Percentiles rank a stretch among this genome's conserved stretches.
Conservation (phyloP, 2,797 vertebrate genomes). For the Rhinella marina region DNA sequence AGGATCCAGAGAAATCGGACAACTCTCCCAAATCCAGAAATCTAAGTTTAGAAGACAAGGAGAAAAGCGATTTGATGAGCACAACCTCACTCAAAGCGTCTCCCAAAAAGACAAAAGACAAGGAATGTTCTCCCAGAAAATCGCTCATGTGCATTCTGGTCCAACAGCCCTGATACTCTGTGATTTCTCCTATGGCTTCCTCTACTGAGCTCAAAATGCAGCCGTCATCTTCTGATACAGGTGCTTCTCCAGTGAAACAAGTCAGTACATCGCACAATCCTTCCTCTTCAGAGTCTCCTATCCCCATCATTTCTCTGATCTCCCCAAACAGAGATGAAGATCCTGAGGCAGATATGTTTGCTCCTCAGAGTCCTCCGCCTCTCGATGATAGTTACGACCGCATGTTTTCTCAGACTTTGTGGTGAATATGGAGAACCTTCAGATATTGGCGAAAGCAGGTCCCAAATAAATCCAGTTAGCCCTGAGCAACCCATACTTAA, state of each 20-base stretch:
- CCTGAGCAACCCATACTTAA: neutral
- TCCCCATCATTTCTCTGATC: neutral
- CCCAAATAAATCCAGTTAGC: neutral
- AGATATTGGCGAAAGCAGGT: neutral
- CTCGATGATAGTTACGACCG: constrained; percentile 69
- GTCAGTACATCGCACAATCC: neutral
- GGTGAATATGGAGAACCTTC: constrained; percentile 67
- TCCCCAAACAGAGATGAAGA: constrained; percentile 26
- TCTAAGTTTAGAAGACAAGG: neutral
- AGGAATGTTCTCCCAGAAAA: neutral
- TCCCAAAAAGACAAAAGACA: neutral
- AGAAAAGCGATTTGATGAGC: neutral
- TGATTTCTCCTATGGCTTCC: neutral
- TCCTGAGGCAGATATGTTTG: constrained; percentile 14
- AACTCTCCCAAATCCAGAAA: neutral
- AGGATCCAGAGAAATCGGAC: constrained; percentile 8
- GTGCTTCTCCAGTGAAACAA: neutral
- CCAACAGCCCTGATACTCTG: neutral
- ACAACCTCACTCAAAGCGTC: neutral
- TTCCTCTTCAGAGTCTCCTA: neutral
- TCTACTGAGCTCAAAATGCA: neutral
- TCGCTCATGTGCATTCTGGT: neutral
- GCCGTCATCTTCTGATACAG: neutral
- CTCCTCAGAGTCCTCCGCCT: constrained; percentile 33
- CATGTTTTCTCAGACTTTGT: constrained; percentile 74